Conservation (phyloP, 1,140 invertebrate species). For the Neuroterus valhalla region DNA sequence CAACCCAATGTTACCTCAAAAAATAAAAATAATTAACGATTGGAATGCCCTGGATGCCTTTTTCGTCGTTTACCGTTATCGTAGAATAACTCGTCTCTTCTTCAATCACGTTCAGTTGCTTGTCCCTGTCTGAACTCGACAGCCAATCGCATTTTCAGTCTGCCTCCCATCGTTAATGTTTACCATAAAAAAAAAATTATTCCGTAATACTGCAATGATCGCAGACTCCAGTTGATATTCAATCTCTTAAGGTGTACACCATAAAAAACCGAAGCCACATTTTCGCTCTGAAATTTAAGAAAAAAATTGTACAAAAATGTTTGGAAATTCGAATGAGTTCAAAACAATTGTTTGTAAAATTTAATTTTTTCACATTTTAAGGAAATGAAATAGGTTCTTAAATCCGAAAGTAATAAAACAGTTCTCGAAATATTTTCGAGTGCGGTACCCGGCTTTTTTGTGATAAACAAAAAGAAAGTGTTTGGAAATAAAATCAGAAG, state of each 20-base stretch:
- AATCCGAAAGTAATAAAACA: too few species aligned
- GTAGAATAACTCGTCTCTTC: slow-evolving; percentile 56
- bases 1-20: too few species aligned
- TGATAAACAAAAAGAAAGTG: neutral
- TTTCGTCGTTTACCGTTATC: slow-evolving; percentile 66
- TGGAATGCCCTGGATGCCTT: slow-evolving; percentile 66
- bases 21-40: slow-evolving; percentile 19
- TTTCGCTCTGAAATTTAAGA: neutral
- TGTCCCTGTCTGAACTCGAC: slow-evolving; percentile 42
- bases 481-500: neutral
- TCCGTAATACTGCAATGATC: slow-evolving; percentile 31
- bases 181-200: slow-evolving; percentile 20
- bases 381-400: too few species aligned
- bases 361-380: too few species aligned
- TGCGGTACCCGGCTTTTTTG: neutral
- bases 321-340: neutral
- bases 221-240: slow-evolving; percentile 25
- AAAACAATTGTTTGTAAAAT: too few species aligned
- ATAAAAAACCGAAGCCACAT: neutral
- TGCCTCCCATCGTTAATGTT: slow-evolving; percentile 23
- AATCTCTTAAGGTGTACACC: slow-evolving; percentile 9
- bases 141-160: slow-evolving; percentile 38
- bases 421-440: neutral
- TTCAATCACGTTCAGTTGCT: slow-evolving; percentile 39
- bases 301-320: neutral